Evolutionary conservation across 2,888 invertebrate species (phyloP).

Genomic region (Icerya purchasi): DNA sequence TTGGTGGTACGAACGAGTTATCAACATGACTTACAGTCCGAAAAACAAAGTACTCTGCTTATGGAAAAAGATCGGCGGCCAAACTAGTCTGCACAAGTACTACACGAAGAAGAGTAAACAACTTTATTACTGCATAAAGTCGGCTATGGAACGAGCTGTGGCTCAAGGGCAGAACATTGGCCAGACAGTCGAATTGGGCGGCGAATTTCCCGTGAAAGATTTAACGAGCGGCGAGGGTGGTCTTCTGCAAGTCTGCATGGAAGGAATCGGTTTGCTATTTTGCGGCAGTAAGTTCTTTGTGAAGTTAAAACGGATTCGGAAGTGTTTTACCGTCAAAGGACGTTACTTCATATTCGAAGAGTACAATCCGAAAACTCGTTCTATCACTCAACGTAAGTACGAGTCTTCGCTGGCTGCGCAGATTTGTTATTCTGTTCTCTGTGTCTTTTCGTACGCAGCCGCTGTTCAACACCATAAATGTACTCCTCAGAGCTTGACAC

Average conservation of each 20-base stretch:
- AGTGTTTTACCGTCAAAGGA: conserved; percentile 98
- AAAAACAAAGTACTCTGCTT: conserved; percentile 92
- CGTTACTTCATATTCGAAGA: conserved; percentile 98
- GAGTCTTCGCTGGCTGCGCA: conserved; percentile 98
- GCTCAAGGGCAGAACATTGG: conserved; percentile 51
- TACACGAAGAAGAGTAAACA: conserved; percentile 99
- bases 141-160: conserved; percentile 81
- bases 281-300: conserved; percentile 99
- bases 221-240: conserved; percentile 93
- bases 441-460: conserved; percentile 96
- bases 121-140: conserved; percentile 93
- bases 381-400: conserved; percentile 89
- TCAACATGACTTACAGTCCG: conserved; percentile 99
- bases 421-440: conserved; percentile 96
- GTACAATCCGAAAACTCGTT: conserved; percentile 94
- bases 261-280: conserved; percentile 95
- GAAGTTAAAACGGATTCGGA: conserved; percentile 93
- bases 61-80: conserved; percentile 85
- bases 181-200: conserved; percentile 57
- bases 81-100: conserved; percentile 91
- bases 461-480: conserved; percentile 54
- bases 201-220: conserved; percentile 97
- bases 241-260: conserved; percentile 94
- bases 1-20: conserved; percentile 98
- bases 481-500: not conserved